Evolutionary conservation across 2,888 invertebrate genomes (phyloP), one percentile per base, ranked within the genome.

Genomic region (Microctonus aethiopoides): DNA sequence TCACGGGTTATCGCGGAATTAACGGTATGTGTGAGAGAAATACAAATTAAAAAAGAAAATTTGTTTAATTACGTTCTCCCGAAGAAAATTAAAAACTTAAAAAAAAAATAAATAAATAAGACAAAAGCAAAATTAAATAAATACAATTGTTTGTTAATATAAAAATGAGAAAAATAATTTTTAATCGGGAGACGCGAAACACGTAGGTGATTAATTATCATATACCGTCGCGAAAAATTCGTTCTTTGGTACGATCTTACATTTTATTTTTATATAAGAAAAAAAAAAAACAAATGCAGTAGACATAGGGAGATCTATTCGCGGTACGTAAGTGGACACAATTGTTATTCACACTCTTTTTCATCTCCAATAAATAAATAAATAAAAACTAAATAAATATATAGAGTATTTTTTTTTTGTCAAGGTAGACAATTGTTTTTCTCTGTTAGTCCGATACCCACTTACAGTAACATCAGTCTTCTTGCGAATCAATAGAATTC

Each of bases 191-290:
- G 64, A 67, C 67, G 57, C 52, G 54, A 24, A 34, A 13, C 34
- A 60, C 22, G 16, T 60, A 46, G 24, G 39, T 52, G 36, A 52
- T 60, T 67, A 7, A 57, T 52, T 46, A 16, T n/a, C 20, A 57
- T 57, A 74, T 76, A 73, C 77, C 76, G 79, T 80, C 78, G 72
- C 76, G 74, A 71, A 72, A 73, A 76, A 77, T 75, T 77, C 80
- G 79, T 77, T 76, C 66, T 79, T 80, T 81, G 82, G 83, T 85
- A 84, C 82, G 82, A 83, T 83, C 82, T 85, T 84, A 84, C 82
- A 84, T 84, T 84, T 86, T 86, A 86, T 86, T 86, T 86, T 83
- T 83, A 78, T 83, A 83, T 74, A 74, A 70, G 66, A 67, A 63
- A 54, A 60, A 41, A 64, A 80, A 78, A 78, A 76, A 77, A 68